Evolutionary conservation across 2,797 vertebrate genomes (phyloP), one percentile per base, ranked within the genome.

Genomic region (Rhinatrema bivittatum): DNA sequence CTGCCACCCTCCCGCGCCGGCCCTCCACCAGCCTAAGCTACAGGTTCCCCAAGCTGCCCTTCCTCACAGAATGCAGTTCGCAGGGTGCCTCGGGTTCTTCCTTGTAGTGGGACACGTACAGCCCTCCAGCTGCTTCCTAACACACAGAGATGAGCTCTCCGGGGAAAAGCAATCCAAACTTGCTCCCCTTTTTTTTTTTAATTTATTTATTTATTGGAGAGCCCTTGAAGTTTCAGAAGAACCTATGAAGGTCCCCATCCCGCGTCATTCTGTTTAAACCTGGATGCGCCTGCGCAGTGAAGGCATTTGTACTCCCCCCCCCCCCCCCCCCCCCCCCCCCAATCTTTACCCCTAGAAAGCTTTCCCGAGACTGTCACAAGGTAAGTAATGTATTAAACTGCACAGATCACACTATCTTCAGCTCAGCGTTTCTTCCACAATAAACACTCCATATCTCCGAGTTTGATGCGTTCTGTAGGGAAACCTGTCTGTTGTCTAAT

Each of bases 241-340:
- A 28, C 42, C 28, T 14, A 36, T 44, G 26, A 33, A 15, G 17
- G 25, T 36, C 18, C n/a, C 18, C 26, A 34, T 9, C 44, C 23
- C 25, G 8, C 36, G 31, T 5, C 35, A 47, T 10, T 41, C 44
- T 17, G 25, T 34, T 25, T 36, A 17, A 16, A 33, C 27, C 10
- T 7, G 12, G 36, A 42, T 41, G 44, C 65, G 62, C 61, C 48
- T 68, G 58, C 55, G 58, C 58, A 51, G 47, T 55, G 50, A 57
- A n/a, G n/a, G 56, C 37, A 53, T 37, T 42, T 50, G 58, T 42
- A 28, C 25, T 38, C 42, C 40, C 11, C 41, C n/a, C n/a, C n/a
- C n/a, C n/a, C n/a, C n/a, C n/a, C n/a, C n/a, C n/a, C n/a, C n/a
- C n/a, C n/a, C n/a, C n/a, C n/a, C n/a, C n/a, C n/a, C n/a, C n/a